Conservation (phyloP, 2,113 vertebrate genomes). For the Mixornis gularis region DNA sequence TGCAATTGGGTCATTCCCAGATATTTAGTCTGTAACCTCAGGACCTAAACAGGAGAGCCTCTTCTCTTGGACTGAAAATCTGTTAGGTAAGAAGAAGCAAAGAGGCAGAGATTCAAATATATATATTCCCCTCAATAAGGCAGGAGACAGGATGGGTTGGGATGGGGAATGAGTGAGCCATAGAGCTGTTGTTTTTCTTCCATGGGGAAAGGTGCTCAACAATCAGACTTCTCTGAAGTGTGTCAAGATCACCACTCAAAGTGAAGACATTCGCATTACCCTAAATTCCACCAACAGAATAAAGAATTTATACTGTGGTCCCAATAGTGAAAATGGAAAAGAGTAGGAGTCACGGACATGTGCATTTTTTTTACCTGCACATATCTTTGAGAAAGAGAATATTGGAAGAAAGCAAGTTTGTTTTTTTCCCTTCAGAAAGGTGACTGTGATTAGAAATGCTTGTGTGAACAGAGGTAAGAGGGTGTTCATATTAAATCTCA, state of each 20-base stretch:
- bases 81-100: background rate
- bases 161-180: background rate
- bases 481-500: background rate
- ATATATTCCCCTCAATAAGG: background rate
- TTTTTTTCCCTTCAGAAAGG: background rate
- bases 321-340: background rate
- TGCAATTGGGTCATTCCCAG: background rate
- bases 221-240: background rate
- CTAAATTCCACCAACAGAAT: background rate
- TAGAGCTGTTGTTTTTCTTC: background rate
- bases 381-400: background rate
- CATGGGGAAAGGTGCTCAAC: background rate
- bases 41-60: background rate
- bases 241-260: background rate
- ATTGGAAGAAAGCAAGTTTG: background rate
- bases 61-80: background rate
- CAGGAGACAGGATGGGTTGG: background rate
- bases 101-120: background rate
- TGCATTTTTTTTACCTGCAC: background rate
- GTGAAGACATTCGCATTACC: background rate
- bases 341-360: background rate
- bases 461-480: background rate
- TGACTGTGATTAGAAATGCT: background rate
- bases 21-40: background rate
- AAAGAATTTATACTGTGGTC: background rate